Base-by-base conservation (phyloP, 2,797 vertebrate species). In the Alosa sapidissima region DNA sequence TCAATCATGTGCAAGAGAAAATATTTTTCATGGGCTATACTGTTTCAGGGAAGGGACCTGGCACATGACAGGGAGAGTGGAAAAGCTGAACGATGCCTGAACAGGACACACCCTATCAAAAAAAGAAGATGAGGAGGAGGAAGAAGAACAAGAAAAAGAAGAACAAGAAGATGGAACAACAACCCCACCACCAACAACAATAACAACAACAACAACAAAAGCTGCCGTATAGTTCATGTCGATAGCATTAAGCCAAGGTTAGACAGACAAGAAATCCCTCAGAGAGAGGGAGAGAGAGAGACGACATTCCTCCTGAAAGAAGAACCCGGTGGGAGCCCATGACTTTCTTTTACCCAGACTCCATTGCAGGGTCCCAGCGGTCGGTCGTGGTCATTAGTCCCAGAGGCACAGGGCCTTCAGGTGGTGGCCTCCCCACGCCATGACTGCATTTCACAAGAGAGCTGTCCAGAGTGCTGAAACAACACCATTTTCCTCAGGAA, bases 391-490 rank as follows among this genome's bases (percentile, higher is more conserved):
- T 7, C n/a, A 24, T 5, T 1, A 9, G 58, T 1, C 58, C 21
- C n/a, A 2, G 49, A 51, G 49, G 49, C 49, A 51, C 11, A 1
- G 49, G 0, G 58, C 7, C 58, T 24, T 62, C 58, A 78, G 72
- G 41, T 47, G 33, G 65, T 13, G 33, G 4, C 33, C 65, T 36
- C 65, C 11, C 28, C 33, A 16, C 13, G 14, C 65, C 13, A 36
- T 11, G 11, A 72, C 13, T 14, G 65, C 5, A 3, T 41, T 72
- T 36, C 33, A 36, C 65, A 78, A 9, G 48, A 86, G 87, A 86
- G 85, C 84, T 88, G 86, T 88, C 86, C 84, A 87, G 86, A 90
- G 87, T 87, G 84, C 84, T 88, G 87, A 87, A 89, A 55, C 19
- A 65, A 45, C 9, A 84, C 7, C 2, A 13, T 75, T 75, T 41